A percentile compares a stretch with the other conserved stretches of the same genome.
Evolutionary conservation across 2,113 vertebrate genomes (phyloP).

Genomic region (Capreolus pygargus): DNA sequence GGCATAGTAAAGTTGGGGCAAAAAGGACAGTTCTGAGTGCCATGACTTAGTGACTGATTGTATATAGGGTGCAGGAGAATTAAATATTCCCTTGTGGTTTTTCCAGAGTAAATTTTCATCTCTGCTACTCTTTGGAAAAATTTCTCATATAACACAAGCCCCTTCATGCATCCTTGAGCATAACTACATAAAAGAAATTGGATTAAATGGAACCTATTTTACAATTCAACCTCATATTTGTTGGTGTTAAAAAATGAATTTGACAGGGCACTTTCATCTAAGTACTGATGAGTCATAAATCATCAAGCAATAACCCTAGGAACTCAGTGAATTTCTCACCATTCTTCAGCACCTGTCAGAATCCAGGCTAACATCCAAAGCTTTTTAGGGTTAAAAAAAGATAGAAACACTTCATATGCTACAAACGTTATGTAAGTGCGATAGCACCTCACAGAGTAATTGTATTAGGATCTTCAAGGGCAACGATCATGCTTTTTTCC

Average conservation of each 20-base stretch:
- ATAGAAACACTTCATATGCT: not conserved
- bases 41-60: not conserved
- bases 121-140: constrained; percentile 21
- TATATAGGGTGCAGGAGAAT: not conserved
- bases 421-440: not conserved
- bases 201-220: constrained; percentile 69
- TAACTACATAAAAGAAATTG: constrained; percentile 70
- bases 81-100: not conserved
- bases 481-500: not conserved
- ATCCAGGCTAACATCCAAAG: constrained; percentile 1
- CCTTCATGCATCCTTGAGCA: constrained; percentile 59
- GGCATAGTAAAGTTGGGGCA: not conserved
- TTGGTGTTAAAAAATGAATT: constrained; percentile 66
- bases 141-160: constrained; percentile 35
- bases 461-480: not conserved
- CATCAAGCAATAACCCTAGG: constrained; percentile 49
- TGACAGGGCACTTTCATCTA: constrained; percentile 63
- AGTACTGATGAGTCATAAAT: constrained; percentile 61
- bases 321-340: constrained; percentile 25
- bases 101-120: constrained; percentile 28
- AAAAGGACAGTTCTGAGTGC: not conserved
- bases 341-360: constrained; percentile 42
- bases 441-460: not conserved
- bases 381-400: constrained; percentile 44
- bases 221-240: constrained; percentile 64